These are phyloP conservation scores for Lapara coniferarum DNA, from an alignment of 2,888 invertebrate genomes.

Conservation along the genomic window DNA sequence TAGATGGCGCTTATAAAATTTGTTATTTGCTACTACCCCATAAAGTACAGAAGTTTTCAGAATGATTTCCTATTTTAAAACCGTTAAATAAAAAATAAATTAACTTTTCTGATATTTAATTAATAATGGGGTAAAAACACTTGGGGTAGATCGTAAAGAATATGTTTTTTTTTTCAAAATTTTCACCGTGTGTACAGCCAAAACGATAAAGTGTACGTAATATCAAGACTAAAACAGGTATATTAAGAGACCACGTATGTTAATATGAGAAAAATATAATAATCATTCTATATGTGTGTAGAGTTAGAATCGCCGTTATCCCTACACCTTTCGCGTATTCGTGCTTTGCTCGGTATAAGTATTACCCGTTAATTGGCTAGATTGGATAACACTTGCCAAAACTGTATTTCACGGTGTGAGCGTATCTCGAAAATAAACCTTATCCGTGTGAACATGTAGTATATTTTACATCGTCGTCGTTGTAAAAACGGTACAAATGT, in stretches of 20 bases:
- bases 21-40: not conserved
- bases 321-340: constrained; percentile 51
- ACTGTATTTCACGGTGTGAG: constrained; percentile 59
- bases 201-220: constrained; percentile 46
- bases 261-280: constrained; percentile 49
- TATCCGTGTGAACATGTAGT: not conserved
- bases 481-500: constrained; percentile 31
- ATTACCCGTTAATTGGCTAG: constrained; percentile 40
- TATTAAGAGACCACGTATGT: constrained; percentile 66
- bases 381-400: constrained; percentile 63
- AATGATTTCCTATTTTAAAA: not conserved
- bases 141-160: too few relatives aligned
- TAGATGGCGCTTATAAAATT: not conserved
- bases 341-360: constrained; percentile 68
- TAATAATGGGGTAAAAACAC: too few relatives aligned
- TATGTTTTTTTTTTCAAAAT: not conserved
- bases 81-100: constrained; percentile 32
- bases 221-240: constrained; percentile 62
- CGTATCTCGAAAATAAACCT: constrained; percentile 40
- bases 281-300: constrained; percentile 56
- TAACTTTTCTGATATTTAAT: too few relatives aligned
- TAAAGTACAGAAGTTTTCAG: not conserved
- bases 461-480: constrained; percentile 20
- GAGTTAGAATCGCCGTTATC: constrained; percentile 58
- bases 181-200: constrained; percentile 22